Percentiles rank a stretch among this genome's conserved stretches.
Evolutionary conservation across 2,113 vertebrate species (phyloP).

Genomic region (Potamarius usumacintae): DNA sequence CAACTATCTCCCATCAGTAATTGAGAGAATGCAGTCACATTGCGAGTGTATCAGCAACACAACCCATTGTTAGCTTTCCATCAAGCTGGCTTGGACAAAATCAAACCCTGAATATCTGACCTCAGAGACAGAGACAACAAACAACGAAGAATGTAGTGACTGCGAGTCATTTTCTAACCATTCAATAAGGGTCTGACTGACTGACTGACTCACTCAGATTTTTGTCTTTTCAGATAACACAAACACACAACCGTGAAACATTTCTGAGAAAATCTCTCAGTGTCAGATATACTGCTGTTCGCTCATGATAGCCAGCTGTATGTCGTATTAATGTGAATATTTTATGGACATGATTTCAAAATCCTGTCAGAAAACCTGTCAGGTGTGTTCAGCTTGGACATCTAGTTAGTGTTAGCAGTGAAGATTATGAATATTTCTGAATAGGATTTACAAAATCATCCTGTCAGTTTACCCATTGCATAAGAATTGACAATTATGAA

Average conservation of each 20-base stretch:
- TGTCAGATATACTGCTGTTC: background rate
- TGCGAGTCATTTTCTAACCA: slow-evolving; percentile 69
- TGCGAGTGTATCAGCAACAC: slow-evolving; percentile 74
- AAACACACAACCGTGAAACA: background rate
- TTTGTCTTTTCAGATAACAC: background rate
- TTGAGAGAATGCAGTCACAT: slow-evolving; percentile 72
- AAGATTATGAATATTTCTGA: background rate
- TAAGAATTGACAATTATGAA: background rate
- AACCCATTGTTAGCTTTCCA: slow-evolving; percentile 77
- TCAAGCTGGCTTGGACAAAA: slow-evolving; percentile 71
- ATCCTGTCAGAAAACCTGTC: background rate
- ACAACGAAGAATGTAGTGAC: slow-evolving; percentile 61
- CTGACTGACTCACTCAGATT: background rate
- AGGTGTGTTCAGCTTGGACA: background rate
- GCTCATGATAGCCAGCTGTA: background rate
- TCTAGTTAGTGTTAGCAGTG: background rate
- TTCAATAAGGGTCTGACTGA: background rate
- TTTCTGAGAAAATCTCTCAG: background rate
- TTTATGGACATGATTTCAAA: background rate
- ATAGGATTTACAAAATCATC: background rate
- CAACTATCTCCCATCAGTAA: slow-evolving; percentile 74
- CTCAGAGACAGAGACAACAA: slow-evolving; percentile 65
- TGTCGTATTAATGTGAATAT: background rate
- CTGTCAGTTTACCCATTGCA: background rate
- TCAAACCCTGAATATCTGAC: slow-evolving; percentile 70